Percentiles rank a stretch among this genome's conserved stretches.
Evolutionary conservation across 2,797 vertebrate species (phyloP).

Genomic region (Peromyscus melanophrys): DNA sequence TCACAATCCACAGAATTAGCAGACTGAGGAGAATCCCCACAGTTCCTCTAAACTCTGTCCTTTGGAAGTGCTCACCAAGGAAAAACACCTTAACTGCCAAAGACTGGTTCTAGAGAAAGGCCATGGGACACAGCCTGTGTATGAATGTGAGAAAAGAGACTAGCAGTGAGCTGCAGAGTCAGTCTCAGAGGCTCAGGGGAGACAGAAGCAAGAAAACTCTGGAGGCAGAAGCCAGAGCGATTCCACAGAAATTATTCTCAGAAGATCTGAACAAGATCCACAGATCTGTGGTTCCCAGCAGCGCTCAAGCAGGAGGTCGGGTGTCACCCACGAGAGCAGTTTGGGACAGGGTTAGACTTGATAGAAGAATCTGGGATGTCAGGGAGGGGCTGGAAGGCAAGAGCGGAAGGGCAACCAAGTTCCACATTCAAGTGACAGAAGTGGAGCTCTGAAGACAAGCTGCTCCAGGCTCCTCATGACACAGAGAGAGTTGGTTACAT

Average conservation of each 20-base stretch:
- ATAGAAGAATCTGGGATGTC: not conserved
- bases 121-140: not conserved
- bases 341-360: not conserved
- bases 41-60: not conserved
- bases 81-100: not conserved
- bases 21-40: not conserved
- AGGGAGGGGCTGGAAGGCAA: not conserved
- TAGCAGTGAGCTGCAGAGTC: not conserved
- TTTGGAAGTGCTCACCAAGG: not conserved
- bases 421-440: not conserved
- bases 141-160: not conserved
- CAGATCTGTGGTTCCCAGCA: not conserved
- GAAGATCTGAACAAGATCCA: slow-evolving; percentile 1
- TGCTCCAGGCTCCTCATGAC: not conserved
- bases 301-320: not conserved
- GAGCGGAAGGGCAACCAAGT: not conserved
- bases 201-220: not conserved
- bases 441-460: not conserved
- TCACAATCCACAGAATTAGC: not conserved
- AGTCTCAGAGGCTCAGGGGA: not conserved
- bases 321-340: not conserved
- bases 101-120: not conserved
- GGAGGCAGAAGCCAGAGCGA: not conserved
- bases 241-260: not conserved
- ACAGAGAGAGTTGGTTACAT: not conserved